Base-by-base conservation (phyloP, 1,140 invertebrate genomes). In the Eriocheir sinensis region DNA sequence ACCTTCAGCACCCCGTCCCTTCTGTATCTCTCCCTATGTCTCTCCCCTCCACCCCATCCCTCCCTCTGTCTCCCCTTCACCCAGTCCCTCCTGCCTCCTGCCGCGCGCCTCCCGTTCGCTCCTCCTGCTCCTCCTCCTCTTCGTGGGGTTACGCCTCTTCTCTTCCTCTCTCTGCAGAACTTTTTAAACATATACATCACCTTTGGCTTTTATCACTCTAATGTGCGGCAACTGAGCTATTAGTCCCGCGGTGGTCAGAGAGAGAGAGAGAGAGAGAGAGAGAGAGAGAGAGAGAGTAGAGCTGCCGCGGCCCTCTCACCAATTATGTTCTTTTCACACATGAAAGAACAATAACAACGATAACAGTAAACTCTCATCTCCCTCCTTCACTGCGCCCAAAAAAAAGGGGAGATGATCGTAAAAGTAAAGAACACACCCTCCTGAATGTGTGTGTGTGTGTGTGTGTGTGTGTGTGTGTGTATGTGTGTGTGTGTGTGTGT, bases 401-500 rank as follows among this genome's bases (percentile, higher is more conserved):
- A 72, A 72, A 72, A 72, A 72, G 2, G 0, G 44, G 15, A 48
- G 44, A 48, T 48, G 12, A 72, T 72, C 53, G 21, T 60, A 21
- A 60, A 60, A 60, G 17, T 60, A 60, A 9, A 60, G 53, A 60
- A 60, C 53, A 60, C 53, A 60, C 21, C 27, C 3, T 15, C 53
- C 2, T 60, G 53, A 72, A 72, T n/a, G 83, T 9, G 8, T 27
- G 36, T 34, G 17, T n/a, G 34, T 40, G 40, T 40, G n/a, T 72
- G 40, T 40, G 34, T 86, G 83, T 40, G 40, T 40, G 83, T 86
- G 60, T 86, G 83, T 86, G 83, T 86, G 40, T 86, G 83, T 86
- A 34, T 86, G 36, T 86, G 83, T 86, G 83, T 86, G 40, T 40
- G 83, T 38, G 83, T 86, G 83, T 38, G 83, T 40, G 83, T 86